Percentiles rank a stretch among this genome's conserved stretches.
These are phyloP conservation scores for Albula goreensis DNA, from an alignment of 2,113 vertebrate genomes.

Conservation along the genomic window DNA sequence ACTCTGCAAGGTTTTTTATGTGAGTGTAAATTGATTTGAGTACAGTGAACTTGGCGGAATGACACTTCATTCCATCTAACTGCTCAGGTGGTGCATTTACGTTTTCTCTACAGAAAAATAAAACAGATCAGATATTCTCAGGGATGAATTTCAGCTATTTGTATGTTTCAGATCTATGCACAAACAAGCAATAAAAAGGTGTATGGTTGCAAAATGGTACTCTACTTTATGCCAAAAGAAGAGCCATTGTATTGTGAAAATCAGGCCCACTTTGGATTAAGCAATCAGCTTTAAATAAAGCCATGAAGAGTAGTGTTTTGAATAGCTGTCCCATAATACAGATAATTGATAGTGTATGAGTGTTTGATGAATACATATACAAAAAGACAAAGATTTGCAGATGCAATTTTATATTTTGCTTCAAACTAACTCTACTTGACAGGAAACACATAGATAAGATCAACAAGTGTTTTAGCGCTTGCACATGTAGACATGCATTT, in stretches of 20 bases:
- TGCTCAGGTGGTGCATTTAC: background rate
- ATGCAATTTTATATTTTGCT: slow-evolving; percentile 32
- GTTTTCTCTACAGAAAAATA: too few species aligned
- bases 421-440: slow-evolving; percentile 29
- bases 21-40: background rate
- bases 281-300: background rate
- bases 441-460: slow-evolving; percentile 9
- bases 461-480: background rate
- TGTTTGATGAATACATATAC: background rate
- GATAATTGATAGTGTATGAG: background rate
- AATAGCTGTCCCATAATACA: background rate
- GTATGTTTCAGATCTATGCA: background rate
- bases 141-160: background rate
- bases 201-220: too few species aligned
- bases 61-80: background rate
- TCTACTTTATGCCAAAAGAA: too few species aligned
- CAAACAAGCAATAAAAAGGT: background rate
- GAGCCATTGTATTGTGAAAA: background rate
- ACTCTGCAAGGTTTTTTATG: background rate
- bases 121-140: background rate
- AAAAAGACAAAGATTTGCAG: slow-evolving; percentile 2
- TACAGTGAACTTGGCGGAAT: background rate
- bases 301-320: background rate
- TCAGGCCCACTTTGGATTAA: background rate
- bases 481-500: background rate